Evolutionary conservation across 2,797 vertebrate genomes (phyloP).

Genomic region (Xiphorhynchus erythropygius): DNA sequence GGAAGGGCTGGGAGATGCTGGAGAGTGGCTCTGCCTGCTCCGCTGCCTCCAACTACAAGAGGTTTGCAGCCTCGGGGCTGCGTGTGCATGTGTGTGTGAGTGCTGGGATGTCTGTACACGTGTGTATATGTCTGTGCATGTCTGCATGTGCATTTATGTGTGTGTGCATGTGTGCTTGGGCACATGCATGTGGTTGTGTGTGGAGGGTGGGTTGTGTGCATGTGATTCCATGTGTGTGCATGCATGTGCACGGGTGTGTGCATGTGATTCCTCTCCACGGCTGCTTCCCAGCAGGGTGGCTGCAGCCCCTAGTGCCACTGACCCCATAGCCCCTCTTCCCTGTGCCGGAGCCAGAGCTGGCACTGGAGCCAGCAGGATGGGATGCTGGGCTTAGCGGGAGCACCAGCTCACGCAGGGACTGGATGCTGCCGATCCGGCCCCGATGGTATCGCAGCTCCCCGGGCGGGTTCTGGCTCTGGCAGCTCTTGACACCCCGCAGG

Average conservation of each 20-base stretch:
- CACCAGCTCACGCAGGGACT: neutral
- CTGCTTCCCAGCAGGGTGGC: neutral
- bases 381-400: neutral
- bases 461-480: neutral
- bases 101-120: neutral
- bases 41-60: fast-evolving
- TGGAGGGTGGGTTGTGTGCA: neutral
- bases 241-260: neutral
- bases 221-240: neutral
- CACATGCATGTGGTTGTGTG: fast-evolving
- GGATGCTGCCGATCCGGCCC: neutral
- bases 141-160: fast-evolving
- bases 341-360: fast-evolving
- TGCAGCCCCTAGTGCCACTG: fast-evolving
- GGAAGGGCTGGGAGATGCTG: neutral
- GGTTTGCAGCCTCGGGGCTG: neutral
- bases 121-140: neutral
- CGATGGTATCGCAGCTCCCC: neutral
- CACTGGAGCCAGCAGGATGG: fast-evolving
- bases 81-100: neutral
- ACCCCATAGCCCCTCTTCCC: fast-evolving
- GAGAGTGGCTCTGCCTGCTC: neutral
- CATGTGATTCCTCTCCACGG: fast-evolving
- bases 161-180: neutral
- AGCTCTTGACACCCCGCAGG: neutral